Conservation (phyloP, 1,140 invertebrate genomes). For the Drosophila lowei region DNA sequence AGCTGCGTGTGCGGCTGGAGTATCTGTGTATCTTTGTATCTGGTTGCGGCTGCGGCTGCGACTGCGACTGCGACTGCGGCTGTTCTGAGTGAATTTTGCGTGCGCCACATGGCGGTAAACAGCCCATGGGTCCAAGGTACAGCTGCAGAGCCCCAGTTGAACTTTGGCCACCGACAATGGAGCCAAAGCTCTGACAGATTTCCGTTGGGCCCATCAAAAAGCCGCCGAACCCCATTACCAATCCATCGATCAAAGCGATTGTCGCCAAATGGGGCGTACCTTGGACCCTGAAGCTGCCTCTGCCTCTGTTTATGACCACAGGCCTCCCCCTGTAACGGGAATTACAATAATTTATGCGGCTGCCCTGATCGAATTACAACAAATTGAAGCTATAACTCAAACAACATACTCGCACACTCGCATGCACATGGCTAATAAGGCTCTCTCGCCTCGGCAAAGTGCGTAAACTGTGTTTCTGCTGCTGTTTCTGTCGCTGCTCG, state of each 20-base stretch:
- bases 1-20: slow-evolving; percentile 70
- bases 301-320: slow-evolving; percentile 15
- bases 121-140: slow-evolving; percentile 65
- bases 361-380: slow-evolving; percentile 54
- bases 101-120: slow-evolving; percentile 28
- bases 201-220: slow-evolving; percentile 49
- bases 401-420: slow-evolving; percentile 44
- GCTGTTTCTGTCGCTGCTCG: slow-evolving; percentile 6
- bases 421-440: slow-evolving; percentile 46
- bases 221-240: slow-evolving; percentile 58
- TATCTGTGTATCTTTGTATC: slow-evolving; percentile 43
- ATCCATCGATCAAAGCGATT: slow-evolving; percentile 65
- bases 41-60: too few species aligned
- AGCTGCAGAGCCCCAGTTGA: slow-evolving; percentile 39
- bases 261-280: slow-evolving; percentile 38
- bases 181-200: slow-evolving; percentile 51
- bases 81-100: slow-evolving; percentile 22
- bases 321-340: slow-evolving; percentile 47
- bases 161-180: slow-evolving; percentile 49
- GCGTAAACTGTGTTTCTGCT: slow-evolving; percentile 45
- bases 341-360: slow-evolving; percentile 72
- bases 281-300: slow-evolving; percentile 38
- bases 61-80: slow-evolving; percentile 3
- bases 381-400: slow-evolving; percentile 49
- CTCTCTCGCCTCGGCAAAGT: slow-evolving; percentile 46